Conservation (phyloP, 1,140 invertebrate genomes). For the Microplitis demolitor region DNA sequence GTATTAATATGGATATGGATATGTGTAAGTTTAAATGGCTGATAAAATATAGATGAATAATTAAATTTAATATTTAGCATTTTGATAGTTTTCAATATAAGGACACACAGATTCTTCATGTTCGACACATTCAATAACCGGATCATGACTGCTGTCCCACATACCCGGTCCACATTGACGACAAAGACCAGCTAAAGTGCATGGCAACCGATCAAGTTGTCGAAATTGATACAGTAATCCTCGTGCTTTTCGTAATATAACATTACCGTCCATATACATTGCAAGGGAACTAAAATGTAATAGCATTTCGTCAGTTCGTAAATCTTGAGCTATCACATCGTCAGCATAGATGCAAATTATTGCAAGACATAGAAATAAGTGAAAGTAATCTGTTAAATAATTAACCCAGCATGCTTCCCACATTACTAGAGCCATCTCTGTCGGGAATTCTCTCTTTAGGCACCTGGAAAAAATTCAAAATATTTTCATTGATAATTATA, state of each 20-base stretch:
- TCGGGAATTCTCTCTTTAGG: slow-evolving; percentile 88
- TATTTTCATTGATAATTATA: too few species aligned
- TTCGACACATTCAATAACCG: slow-evolving; percentile 74
- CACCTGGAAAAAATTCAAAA: slow-evolving; percentile 62
- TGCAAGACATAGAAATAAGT: slow-evolving; percentile 87
- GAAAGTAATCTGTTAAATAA: slow-evolving; percentile 91
- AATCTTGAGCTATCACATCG: slow-evolving; percentile 86
- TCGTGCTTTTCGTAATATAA: slow-evolving; percentile 89
- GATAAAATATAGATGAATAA: background rate
- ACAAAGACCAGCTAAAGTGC: slow-evolving; percentile 84
- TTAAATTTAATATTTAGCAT: slow-evolving; percentile 16
- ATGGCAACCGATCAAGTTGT: slow-evolving; percentile 82
- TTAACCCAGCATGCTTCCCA: slow-evolving; percentile 96
- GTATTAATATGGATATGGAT: background rate
- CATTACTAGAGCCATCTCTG: slow-evolving; percentile 82
- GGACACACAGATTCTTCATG: slow-evolving; percentile 50
- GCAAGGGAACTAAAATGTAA: slow-evolving; percentile 92
- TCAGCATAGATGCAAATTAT: slow-evolving; percentile 92
- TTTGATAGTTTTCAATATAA: slow-evolving; percentile 50
- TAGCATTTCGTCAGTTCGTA: slow-evolving; percentile 91
- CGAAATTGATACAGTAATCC: slow-evolving; percentile 90
- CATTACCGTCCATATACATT: slow-evolving; percentile 93
- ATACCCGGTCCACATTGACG: slow-evolving; percentile 87
- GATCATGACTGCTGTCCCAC: slow-evolving; percentile 89
- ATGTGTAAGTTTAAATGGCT: background rate